Conservation (phyloP, 2,113 vertebrate species). For the Austrofundulus limnaeus region DNA sequence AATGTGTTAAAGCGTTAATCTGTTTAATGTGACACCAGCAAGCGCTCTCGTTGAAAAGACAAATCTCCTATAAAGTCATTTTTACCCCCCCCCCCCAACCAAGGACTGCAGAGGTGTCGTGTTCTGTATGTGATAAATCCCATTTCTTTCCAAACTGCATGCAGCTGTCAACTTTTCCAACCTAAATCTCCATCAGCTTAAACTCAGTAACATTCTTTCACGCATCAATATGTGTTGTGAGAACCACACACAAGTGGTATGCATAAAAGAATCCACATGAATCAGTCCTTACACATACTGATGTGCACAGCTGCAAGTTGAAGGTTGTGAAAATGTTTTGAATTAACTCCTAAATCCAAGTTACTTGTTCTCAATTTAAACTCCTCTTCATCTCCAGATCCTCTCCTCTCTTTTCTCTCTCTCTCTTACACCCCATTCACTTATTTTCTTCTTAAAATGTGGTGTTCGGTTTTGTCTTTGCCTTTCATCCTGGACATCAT, state of each 20-base stretch:
- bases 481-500: too few species aligned
- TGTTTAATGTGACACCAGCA: constrained; percentile 4
- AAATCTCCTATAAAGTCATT: constrained; percentile 16
- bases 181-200: constrained; percentile 27
- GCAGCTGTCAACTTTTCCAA: constrained; percentile 53
- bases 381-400: not conserved
- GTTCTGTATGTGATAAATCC: constrained; percentile 19
- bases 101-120: constrained; percentile 32
- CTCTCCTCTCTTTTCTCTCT: constrained; percentile 5
- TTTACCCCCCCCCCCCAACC: constrained; percentile 32
- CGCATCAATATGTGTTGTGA: constrained; percentile 21
- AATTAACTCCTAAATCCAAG: constrained; percentile 4
- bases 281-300: constrained; percentile 12
- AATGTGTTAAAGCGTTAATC: constrained; percentile 26
- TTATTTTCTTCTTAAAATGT: not conserved
- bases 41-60: constrained; percentile 17
- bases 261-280: constrained; percentile 10
- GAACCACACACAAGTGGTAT: not conserved
- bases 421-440: not conserved
- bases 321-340: constrained; percentile 15
- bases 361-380: constrained; percentile 13
- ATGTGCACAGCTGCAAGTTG: constrained; percentile 12
- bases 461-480: not conserved
- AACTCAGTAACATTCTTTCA: constrained; percentile 39
- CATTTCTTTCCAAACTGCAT: constrained; percentile 36